Evolutionary conservation across 2,888 invertebrate species (phyloP), one percentile per base, ranked within the genome.

Genomic region (Leuctra nigra): DNA sequence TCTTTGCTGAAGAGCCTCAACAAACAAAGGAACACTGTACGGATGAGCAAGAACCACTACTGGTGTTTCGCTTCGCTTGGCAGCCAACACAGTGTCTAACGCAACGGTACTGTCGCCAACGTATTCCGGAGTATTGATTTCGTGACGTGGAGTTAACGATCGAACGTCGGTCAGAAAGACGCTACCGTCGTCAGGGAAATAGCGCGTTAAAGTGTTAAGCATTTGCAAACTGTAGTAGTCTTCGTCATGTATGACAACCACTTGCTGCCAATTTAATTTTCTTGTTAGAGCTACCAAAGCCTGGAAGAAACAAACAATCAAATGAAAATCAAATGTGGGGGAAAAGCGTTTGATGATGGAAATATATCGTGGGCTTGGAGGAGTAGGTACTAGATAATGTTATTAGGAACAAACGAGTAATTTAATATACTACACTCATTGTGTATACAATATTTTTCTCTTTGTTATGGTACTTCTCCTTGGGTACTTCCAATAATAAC

Each of bases 241-340:
- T n/a, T 47, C 39, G 41, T 57, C 59, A 53, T 61, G 61, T 11
- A 64, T 38, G 9, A 64, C 44, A 9, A 57, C 54, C 22, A 61
- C 53, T 22, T 56, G 54, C 33, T 56, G 55, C 64, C 64, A 64
- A 9, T 59, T 62, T 46, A 66, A 55, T 18, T 62, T 55, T 23
- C 63, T 63, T 6, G 64, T 33, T 38, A 64, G 55, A 24, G 58
- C 55, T 11, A 60, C 54, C 29, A 63, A 48, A 13, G 63, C 63
- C 64, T 64, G 38, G n/a, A 55, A 54, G 50, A 48, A 29, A 29
- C 7, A 29, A 11, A 29, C 7, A 29, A 29, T n/a, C n/a, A n/a
- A n/a, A n/a, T n/a, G n/a, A n/a, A n/a, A n/a, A n/a, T n/a, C n/a
- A n/a, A n/a, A n/a, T n/a, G n/a, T n/a, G n/a, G n/a, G n/a, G n/a